phyloP scores from a whole-genome alignment of 2,888 invertebrate genomes.

The Bursaphelenchus okinawaensis region DNA sequence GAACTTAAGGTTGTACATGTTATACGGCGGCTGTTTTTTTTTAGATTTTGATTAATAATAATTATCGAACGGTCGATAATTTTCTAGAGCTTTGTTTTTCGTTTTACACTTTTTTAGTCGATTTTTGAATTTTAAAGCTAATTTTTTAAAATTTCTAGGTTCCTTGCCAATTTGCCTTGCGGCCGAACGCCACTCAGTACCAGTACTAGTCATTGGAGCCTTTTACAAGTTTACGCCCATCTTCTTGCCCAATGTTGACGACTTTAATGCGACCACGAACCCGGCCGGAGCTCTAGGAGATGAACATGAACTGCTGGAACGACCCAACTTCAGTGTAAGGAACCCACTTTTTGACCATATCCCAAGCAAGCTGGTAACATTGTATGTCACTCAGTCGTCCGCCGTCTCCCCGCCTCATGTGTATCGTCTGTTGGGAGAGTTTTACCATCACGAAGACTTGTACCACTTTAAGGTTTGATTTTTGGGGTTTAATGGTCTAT shows the following conservation, averaged over 20 bases:
- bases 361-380: slow-evolving; percentile 36
- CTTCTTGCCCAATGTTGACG: slow-evolving; percentile 27
- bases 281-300: slow-evolving; percentile 13
- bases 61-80: not conserved
- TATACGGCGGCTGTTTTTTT: too few species aligned
- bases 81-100: not conserved
- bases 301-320: slow-evolving; percentile 11
- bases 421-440: slow-evolving; percentile 41
- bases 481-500: too few species aligned
- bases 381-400: slow-evolving; percentile 40
- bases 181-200: slow-evolving; percentile 45
- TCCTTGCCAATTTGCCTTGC: slow-evolving; percentile 40
- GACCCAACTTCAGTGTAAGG: slow-evolving; percentile 25
- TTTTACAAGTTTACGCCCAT: slow-evolving; percentile 46
- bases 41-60: too few species aligned
- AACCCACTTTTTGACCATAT: slow-evolving; percentile 43
- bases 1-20: not conserved
- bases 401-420: slow-evolving; percentile 37
- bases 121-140: too few species aligned
- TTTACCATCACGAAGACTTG: slow-evolving; percentile 41
- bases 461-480: slow-evolving; percentile 3
- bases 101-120: not conserved
- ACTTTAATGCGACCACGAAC: slow-evolving; percentile 18
- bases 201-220: slow-evolving; percentile 42
- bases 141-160: too few species aligned